Percentiles rank a stretch among this genome's conserved stretches.
phyloP scores from a whole-genome alignment of 2,113 vertebrate genomes.

The Pterocles gutturalis region DNA sequence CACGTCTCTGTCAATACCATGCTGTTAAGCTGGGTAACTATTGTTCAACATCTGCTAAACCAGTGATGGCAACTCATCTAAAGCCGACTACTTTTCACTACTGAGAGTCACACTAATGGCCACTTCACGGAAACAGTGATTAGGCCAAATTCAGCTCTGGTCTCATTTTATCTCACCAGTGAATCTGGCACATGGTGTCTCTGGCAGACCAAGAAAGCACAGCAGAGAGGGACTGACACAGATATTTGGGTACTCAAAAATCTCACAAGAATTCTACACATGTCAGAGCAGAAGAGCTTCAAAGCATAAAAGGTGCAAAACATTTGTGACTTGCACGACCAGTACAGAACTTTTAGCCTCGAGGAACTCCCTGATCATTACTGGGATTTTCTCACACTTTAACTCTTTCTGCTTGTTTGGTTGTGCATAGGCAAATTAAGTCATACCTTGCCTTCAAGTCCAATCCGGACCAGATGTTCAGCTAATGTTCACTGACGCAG shows the following conservation, averaged over 20 bases:
- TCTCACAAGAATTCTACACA: background rate
- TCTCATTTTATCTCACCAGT: background rate
- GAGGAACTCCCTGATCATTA: background rate
- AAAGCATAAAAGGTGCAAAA: conserved; percentile 39
- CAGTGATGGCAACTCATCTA: background rate
- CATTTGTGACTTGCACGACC: conserved; percentile 43
- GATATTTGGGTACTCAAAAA: background rate
- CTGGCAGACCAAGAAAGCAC: conserved; percentile 30
- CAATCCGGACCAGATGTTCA: background rate
- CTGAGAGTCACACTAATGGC: background rate
- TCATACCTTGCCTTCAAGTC: background rate
- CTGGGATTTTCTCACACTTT: conserved; percentile 7
- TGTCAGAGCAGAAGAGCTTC: conserved; percentile 30
- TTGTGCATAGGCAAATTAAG: background rate
- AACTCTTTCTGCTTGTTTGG: background rate
- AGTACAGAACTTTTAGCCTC: conserved; percentile 1
- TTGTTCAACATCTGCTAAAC: background rate
- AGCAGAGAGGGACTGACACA: background rate
- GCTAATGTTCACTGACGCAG: background rate
- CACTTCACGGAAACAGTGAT: background rate
- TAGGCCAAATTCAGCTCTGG: background rate
- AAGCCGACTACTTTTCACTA: background rate
- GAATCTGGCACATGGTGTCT: background rate
- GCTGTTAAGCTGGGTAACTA: background rate
- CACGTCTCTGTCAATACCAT: background rate